Base-by-base conservation (phyloP, 2,888 invertebrate genomes). In the Pegoplata infirma region DNA sequence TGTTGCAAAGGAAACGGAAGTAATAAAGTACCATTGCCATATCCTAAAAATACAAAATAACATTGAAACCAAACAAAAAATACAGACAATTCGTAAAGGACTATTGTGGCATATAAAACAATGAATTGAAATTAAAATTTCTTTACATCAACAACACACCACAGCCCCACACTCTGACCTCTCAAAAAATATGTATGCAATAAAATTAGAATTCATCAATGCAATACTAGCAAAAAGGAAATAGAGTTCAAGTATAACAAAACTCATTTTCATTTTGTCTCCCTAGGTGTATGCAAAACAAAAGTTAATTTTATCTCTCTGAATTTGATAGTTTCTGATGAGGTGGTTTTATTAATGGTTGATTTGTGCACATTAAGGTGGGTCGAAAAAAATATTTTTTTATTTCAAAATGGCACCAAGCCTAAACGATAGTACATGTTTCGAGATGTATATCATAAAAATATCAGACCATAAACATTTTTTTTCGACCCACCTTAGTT, bases 261-360 rank as follows among this genome's bases (percentile, higher is more conserved):
- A 46, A 25, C 7, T 8, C 19, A 46, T 36, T 46, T 59, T 46
- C 16, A 25, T 17, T 59, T 46, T 46, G 12, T 12, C 44, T 40
- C 14, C 23, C 23, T 6, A n/a, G 25, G 19, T 21, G 25, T 16
- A 32, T 3, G 17, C 14, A 36, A 36, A 21, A 21, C 51, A 63
- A 40, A n/a, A 25, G 40, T 3, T 59, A 36, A 14, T n/a, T n/a
- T n/a, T n/a, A 28, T 28, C 19, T 17, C 49, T 16, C 36, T 61
- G 55, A 61, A 51, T 55, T 61, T 47, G 58, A 53, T 55, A 47
- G 23, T 67, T 61, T 53, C 53, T 55, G 59, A 74, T 74, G 67
- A 74, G 59, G 25, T 64, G 72, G 63, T 46, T 63, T 63, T 56
- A 12, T 1, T 46, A n/a, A 32, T 47, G 63, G 71, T 55, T 47